Evolutionary conservation across 2,797 vertebrate species (phyloP), one percentile per base, ranked within the genome.

Genomic region (Alectoris magna): DNA sequence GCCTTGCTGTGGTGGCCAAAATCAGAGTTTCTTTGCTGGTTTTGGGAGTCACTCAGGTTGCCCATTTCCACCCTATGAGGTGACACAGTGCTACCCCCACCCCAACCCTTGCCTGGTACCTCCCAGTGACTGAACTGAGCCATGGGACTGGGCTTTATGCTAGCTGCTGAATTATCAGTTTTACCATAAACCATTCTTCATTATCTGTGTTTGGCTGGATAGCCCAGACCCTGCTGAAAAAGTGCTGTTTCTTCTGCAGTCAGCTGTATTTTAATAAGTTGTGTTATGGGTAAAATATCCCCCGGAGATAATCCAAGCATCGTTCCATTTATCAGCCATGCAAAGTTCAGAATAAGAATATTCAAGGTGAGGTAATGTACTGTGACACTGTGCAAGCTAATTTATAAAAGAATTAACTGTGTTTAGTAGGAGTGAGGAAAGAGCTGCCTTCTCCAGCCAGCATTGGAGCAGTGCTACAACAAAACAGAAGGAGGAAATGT

Each of bases 381-480:
- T 71, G 84, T 91, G 94, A 95, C 93, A 66, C 5, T 9, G 62
- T 58, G 94, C 72, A 14, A 94, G 91, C 87, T 86, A 90, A 95
- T 94, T 96, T 93, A 94, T 95, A 83, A 94, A 78, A 76, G 93
- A 95, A 95, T 94, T 96, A 95, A 88, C 88, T 87, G 67, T 80
- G 55, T 90, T 94, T 92, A 76, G 80, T 64, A 72, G 9, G 10
- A 68, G 49, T 80, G 70, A 84, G 60, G 70, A 73, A 55, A 71
- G 64, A 94, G 73, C 16, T 24, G 43, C 34, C 67, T 91, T 79
- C 71, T 83, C 22, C 41, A 51, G 64, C 23, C 14, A 11, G 27
- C 2, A 4, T 19, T 67, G 58, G 69, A 75, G 46, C 7, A 38
- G 63, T 84, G 70, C 67, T 29, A 14, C 84, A 79, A 48, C 49